Conservation (phyloP, 2,888 invertebrate genomes). For the Elegia similella region DNA sequence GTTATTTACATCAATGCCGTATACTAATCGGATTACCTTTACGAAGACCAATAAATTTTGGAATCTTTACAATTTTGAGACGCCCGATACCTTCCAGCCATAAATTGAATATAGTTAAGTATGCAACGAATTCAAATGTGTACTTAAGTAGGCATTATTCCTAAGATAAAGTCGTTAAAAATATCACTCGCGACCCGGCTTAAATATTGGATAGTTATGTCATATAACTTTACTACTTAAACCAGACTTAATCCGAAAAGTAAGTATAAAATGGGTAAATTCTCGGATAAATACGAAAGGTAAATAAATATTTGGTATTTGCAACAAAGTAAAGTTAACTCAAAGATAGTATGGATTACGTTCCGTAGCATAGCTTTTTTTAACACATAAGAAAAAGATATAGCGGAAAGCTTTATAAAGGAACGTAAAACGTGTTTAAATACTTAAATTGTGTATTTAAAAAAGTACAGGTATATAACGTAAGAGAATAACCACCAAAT, state of each 20-base stretch:
- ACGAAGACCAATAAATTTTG: conserved; percentile 69
- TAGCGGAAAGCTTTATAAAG: too few species aligned
- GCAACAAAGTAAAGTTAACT: neutral
- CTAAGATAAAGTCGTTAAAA: conserved; percentile 68
- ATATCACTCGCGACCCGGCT: conserved; percentile 42
- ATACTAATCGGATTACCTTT: conserved; percentile 67
- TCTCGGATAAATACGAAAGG: neutral
- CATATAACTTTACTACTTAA: conserved; percentile 63
- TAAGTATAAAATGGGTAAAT: conserved; percentile 36
- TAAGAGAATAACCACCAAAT: too few species aligned
- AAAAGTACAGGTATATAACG: neutral
- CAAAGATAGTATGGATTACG: too few species aligned
- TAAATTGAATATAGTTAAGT: conserved; percentile 79
- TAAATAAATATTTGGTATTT: conserved; percentile 3
- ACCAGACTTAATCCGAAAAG: conserved; percentile 52
- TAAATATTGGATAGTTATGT: conserved; percentile 49
- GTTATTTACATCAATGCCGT: neutral
- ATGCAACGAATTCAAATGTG: conserved; percentile 46
- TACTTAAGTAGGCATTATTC: conserved; percentile 67
- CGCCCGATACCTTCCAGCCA: conserved; percentile 66
- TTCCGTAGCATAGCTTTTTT: too few species aligned
- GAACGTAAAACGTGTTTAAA: too few species aligned
- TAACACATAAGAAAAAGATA: too few species aligned
- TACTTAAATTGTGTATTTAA: too few species aligned
- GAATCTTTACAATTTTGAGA: conserved; percentile 80